A percentile compares a stretch with the other conserved stretches of the same genome.
phyloP scores from a whole-genome alignment of 2,797 vertebrate species.

The Nyctibius grandis region DNA sequence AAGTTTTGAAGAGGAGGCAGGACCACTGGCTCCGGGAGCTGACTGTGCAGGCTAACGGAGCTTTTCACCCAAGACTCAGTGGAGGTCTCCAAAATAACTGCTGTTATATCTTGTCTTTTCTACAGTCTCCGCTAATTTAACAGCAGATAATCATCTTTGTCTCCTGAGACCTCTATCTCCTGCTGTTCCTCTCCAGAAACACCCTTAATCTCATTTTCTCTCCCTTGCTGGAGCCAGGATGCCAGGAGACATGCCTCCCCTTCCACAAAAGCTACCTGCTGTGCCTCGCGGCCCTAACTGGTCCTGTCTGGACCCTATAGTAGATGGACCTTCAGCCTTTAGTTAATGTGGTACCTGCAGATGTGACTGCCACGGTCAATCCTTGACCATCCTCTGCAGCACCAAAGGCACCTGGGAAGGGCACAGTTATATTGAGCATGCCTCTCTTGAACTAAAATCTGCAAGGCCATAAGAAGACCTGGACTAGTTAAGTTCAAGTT shows the following conservation, averaged over 20 bases:
- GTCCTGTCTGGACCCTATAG: neutral
- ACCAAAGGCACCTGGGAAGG: neutral
- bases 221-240: neutral
- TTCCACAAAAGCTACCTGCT: neutral
- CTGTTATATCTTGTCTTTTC: neutral
- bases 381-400: neutral
- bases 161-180: neutral
- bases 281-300: neutral
- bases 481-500: neutral
- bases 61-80: neutral
- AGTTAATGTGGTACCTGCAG: neutral
- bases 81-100: neutral
- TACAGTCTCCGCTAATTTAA: neutral
- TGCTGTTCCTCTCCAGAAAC: neutral
- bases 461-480: neutral
- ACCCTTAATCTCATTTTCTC: neutral
- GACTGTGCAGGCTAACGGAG: neutral
- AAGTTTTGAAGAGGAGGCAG: neutral
- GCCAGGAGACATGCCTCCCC: no score
- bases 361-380: neutral
- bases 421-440: neutral
- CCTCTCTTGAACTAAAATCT: neutral
- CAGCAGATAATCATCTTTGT: neutral
- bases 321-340: neutral
- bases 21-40: neutral